Conservation (phyloP, 2,113 vertebrate genomes). For the Pseudopipra pipra region DNA sequence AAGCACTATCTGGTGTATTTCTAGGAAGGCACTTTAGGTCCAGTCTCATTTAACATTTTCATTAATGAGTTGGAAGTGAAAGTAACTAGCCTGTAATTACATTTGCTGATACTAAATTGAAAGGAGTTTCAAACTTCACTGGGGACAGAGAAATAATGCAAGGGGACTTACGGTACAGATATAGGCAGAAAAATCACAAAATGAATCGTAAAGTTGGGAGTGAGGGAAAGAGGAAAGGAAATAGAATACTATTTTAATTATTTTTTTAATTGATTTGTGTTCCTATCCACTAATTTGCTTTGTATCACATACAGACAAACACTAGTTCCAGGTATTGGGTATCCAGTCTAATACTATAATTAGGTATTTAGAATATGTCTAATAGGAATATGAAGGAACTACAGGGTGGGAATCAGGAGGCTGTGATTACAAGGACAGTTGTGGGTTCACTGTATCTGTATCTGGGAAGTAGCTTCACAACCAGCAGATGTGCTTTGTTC, state of each 20-base stretch:
- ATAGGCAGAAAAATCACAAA: conserved; percentile 12
- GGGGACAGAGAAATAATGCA: background rate
- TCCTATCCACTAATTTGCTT: conserved; percentile 6
- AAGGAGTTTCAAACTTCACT: conserved; percentile 30
- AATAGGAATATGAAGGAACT: background rate
- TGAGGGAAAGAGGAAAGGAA: background rate
- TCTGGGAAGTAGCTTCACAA: background rate
- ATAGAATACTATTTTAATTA: conserved; percentile 9
- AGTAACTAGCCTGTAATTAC: conserved; percentile 47
- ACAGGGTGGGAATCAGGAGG: background rate
- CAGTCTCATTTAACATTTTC: conserved; percentile 27
- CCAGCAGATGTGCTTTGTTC: background rate
- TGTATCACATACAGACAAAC: background rate
- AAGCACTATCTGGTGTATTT: conserved; percentile 9
- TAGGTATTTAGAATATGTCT: background rate
- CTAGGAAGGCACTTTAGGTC: conserved; percentile 1
- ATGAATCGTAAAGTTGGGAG: background rate
- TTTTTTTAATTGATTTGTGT: conserved; percentile 28
- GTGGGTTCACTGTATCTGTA: background rate
- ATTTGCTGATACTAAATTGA: conserved; percentile 50
- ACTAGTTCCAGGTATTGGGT: background rate
- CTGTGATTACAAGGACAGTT: fast-evolving
- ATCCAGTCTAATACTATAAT: background rate
- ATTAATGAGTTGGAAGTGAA: conserved; percentile 47
- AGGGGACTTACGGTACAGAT: background rate